Conservation (phyloP, 2,113 vertebrate genomes). For the Daubentonia madagascariensis region DNA sequence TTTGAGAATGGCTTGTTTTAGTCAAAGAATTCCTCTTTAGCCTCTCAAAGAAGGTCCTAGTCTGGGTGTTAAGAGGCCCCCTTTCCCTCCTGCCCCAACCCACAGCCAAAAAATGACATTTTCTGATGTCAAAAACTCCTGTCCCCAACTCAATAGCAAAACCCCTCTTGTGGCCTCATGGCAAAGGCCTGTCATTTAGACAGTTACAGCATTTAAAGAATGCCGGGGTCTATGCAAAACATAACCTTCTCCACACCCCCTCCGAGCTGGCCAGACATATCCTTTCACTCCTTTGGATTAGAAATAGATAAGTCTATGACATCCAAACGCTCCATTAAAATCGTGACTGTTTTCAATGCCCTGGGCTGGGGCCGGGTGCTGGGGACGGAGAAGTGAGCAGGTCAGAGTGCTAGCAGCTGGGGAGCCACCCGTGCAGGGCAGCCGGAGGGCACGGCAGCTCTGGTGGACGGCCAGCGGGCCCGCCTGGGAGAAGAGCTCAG, state of each 20-base stretch:
- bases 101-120: neutral
- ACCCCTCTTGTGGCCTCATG: neutral
- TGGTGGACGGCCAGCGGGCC: neutral
- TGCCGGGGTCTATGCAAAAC: neutral
- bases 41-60: neutral
- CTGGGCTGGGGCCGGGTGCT: neutral
- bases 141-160: neutral
- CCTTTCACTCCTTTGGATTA: neutral
- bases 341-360: neutral
- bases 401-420: neutral
- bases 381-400: neutral
- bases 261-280: neutral
- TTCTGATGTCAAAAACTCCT: neutral
- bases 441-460: too few species aligned
- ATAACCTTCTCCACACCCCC: neutral
- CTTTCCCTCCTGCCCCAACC: neutral
- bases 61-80: neutral
- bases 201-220: neutral
- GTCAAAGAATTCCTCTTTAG: slow-evolving; percentile 19
- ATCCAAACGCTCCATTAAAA: neutral
- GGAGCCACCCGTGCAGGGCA: neutral
- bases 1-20: slow-evolving; percentile 38
- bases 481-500: neutral
- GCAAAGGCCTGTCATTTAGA: neutral
- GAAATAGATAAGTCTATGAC: neutral